phyloP scores from a whole-genome alignment of 1,140 invertebrate species.

The Bombus sylvicola region DNA sequence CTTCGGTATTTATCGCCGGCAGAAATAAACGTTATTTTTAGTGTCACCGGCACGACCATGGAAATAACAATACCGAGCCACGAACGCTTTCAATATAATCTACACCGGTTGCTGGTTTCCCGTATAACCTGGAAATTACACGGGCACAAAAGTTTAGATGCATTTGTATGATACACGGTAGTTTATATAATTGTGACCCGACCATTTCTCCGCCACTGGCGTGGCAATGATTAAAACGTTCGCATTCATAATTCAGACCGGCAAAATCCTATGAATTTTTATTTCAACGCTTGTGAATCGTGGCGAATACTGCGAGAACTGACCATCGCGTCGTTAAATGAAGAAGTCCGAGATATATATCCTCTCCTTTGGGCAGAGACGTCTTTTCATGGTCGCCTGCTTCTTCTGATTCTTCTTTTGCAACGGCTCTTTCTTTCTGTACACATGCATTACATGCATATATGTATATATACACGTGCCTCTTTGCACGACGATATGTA shows the following conservation, averaged over 20 bases:
- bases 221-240: slow-evolving; percentile 29
- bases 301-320: slow-evolving; percentile 1
- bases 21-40: slow-evolving; percentile 40
- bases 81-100: slow-evolving; percentile 34
- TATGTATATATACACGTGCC: too few relatives aligned
- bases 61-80: slow-evolving; percentile 20
- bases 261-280: slow-evolving; percentile 23
- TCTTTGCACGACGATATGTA: not conserved
- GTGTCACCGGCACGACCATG: not conserved
- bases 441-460: not conserved
- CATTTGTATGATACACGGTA: not conserved
- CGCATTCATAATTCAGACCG: not conserved
- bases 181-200: slow-evolving; percentile 14
- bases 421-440: not conserved
- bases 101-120: not conserved
- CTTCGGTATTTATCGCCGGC: slow-evolving; percentile 16
- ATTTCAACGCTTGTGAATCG: not conserved
- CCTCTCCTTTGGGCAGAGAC: not conserved
- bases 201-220: not conserved
- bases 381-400: slow-evolving; percentile 1
- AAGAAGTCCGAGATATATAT: not conserved
- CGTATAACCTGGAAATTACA: slow-evolving; percentile 1
- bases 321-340: slow-evolving; percentile 22
- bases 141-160: slow-evolving; percentile 3
- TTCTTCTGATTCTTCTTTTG: not conserved